Percentiles rank a stretch among this genome's conserved stretches.
These are phyloP conservation scores for Macropus fuliginosus DNA, from an alignment of 2,797 vertebrate genomes.

Conservation along the genomic window DNA sequence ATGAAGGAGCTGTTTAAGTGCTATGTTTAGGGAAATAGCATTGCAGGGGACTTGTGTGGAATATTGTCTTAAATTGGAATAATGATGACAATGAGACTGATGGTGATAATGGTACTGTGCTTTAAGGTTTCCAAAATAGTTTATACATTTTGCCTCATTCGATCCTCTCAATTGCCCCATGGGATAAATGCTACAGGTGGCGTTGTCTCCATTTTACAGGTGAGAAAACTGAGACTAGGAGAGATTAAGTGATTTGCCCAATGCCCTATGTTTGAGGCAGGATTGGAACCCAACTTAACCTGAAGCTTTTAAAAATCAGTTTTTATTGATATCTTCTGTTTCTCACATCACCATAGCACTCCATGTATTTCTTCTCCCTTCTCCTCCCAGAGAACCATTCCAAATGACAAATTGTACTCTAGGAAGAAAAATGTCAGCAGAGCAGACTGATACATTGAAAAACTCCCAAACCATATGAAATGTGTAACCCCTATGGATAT, in stretches of 20 bases:
- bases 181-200: not conserved
- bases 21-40: conserved; percentile 30
- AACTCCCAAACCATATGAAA: not conserved
- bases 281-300: not conserved
- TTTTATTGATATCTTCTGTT: not conserved
- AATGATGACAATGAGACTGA: not conserved
- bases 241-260: not conserved
- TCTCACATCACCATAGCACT: not conserved
- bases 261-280: not conserved
- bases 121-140: not conserved
- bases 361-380: not conserved
- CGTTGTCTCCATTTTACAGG: not conserved
- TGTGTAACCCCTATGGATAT: not conserved
- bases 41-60: conserved; percentile 37
- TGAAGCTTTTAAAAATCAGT: not conserved
- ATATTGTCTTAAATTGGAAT: not conserved
- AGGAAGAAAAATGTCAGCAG: not conserved
- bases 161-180: not conserved
- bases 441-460: not conserved
- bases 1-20: not conserved
- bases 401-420: not conserved
- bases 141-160: not conserved
- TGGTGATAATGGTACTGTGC: not conserved
- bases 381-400: not conserved
- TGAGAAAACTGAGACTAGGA: not conserved